Evolutionary conservation across 2,888 invertebrate species (phyloP).

Genomic region (Acronicta aceris): DNA sequence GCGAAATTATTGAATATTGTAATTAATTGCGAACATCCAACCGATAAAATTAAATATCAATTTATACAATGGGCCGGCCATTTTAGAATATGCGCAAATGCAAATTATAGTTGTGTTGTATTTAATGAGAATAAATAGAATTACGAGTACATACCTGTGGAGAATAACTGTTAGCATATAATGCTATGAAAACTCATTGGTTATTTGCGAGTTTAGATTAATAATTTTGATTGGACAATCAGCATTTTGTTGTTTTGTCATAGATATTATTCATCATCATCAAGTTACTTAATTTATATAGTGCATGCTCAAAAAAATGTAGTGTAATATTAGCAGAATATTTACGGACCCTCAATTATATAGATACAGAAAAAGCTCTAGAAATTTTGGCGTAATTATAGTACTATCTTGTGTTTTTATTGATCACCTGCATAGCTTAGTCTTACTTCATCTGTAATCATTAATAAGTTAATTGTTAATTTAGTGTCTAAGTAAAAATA

Average conservation of each 20-base stretch:
- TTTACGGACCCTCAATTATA: no score
- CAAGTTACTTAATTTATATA: no score
- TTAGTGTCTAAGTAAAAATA: no score
- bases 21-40: conserved; percentile 83
- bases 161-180: conserved; percentile 8
- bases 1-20: conserved; percentile 84
- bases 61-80: conserved; percentile 59
- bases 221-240: not conserved
- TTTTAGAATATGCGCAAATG: conserved; percentile 41
- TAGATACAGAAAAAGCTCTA: no score
- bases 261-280: not conserved
- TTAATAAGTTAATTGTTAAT: no score
- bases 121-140: conserved; percentile 36
- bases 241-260: not conserved
- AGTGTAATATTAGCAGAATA: no score
- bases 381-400: no score
- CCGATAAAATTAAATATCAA: conserved; percentile 75
- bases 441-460: no score
- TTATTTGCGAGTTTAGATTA: conserved; percentile 1
- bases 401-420: no score
- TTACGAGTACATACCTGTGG: conserved; percentile 5
- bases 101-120: conserved; percentile 22
- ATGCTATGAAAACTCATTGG: conserved; percentile 5
- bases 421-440: no score
- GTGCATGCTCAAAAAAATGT: no score